Percentiles rank a stretch among this genome's conserved stretches.
These are phyloP conservation scores for Heliconius eleuchia DNA, from an alignment of 1,140 invertebrate species.

Conservation along the genomic window DNA sequence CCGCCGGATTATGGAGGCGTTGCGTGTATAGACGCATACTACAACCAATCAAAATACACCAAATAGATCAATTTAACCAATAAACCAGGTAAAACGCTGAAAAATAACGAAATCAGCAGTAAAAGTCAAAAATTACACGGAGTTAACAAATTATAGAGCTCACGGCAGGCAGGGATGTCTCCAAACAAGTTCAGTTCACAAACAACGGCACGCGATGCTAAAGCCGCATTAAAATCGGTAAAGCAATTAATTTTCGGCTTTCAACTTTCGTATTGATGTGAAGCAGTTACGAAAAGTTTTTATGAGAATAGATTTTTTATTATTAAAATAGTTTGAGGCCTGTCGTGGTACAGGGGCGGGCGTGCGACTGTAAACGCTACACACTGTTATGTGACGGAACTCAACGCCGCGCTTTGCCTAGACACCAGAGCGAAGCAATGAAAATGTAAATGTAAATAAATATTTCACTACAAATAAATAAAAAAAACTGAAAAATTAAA, in stretches of 20 bases:
- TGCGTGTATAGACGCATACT: too few relatives aligned
- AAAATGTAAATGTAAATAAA: too few relatives aligned
- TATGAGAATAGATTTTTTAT: too few relatives aligned
- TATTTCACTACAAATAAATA: too few relatives aligned
- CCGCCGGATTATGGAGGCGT: too few relatives aligned
- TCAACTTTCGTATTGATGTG: background rate
- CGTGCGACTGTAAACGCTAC: too few relatives aligned
- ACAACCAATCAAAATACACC: background rate
- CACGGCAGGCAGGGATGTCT: constrained; percentile 34
- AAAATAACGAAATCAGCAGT: constrained; percentile 15
- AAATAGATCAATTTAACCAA: background rate
- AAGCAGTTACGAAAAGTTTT: background rate
- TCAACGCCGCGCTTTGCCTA: too few relatives aligned
- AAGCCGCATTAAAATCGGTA: background rate
- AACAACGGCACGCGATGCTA: constrained; percentile 12
- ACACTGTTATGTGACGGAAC: too few relatives aligned
- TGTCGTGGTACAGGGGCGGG: too few relatives aligned
- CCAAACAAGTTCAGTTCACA: constrained; percentile 11
- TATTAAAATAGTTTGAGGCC: too few relatives aligned
- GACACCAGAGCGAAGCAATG: too few relatives aligned
- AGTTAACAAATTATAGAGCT: background rate
- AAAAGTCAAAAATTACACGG: constrained; percentile 6
- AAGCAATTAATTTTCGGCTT: background rate
- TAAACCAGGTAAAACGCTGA: background rate
- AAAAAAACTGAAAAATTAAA: too few relatives aligned